Conservation (phyloP, 1,140 invertebrate species). For the Neotoxoptera formosana region DNA sequence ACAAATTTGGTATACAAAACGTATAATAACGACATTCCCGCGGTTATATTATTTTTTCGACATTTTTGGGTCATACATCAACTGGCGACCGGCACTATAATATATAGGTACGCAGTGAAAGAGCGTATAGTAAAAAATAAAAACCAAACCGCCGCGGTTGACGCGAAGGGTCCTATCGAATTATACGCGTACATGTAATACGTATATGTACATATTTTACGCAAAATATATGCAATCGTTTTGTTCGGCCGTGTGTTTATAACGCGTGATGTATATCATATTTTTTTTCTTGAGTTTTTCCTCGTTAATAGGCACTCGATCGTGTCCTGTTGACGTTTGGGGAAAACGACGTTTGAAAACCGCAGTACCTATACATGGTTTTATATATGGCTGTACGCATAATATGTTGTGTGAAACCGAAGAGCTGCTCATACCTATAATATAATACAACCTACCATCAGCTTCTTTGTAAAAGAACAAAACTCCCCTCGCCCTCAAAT, state of each 20-base stretch:
- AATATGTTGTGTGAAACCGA: neutral
- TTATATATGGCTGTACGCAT: neutral
- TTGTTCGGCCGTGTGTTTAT: neutral
- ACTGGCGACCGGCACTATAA: neutral
- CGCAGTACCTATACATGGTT: too few species aligned
- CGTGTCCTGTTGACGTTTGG: neutral
- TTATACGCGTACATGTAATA: neutral
- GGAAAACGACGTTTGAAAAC: neutral
- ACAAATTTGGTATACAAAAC: conserved; percentile 52
- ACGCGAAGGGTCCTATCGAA: neutral
- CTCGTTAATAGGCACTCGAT: conserved; percentile 13
- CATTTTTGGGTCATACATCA: conserved; percentile 45
- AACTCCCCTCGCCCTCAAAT: neutral
- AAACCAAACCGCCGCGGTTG: neutral
- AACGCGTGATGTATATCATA: neutral
- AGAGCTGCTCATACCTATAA: neutral
- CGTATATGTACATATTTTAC: neutral
- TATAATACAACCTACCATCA: neutral
- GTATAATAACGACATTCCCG: conserved; percentile 48
- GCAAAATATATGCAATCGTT: neutral
- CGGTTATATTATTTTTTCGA: conserved; percentile 44
- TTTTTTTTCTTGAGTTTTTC: neutral
- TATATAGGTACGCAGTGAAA: neutral
- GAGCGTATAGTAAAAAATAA: neutral
- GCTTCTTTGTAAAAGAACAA: neutral